Evolutionary conservation across 2,113 vertebrate genomes (phyloP).

Genomic region (Alligator sinensis): DNA sequence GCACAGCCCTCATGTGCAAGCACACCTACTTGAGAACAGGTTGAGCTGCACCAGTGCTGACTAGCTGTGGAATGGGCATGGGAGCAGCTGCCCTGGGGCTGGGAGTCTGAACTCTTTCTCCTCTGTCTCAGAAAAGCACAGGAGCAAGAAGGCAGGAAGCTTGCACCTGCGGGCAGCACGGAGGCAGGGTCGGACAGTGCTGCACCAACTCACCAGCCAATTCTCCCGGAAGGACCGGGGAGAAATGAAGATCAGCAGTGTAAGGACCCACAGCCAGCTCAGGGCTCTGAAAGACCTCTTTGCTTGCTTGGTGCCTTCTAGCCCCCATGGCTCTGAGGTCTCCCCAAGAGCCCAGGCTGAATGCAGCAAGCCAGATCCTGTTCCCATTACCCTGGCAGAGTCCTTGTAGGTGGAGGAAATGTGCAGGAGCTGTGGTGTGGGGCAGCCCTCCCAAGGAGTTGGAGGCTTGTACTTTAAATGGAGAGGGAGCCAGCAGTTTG

Average conservation of each 20-base stretch:
- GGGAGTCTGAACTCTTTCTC: background rate
- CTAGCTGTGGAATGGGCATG: no score
- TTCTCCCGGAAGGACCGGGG: slow-evolving; percentile 81
- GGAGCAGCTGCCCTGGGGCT: background rate
- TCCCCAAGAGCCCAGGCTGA: background rate
- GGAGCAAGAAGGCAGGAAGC: slow-evolving; percentile 76
- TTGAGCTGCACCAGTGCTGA: no score
- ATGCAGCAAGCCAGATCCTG: background rate
- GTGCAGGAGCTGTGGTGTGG: background rate
- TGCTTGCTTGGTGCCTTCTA: rapidly evolving
- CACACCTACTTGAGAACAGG: no score
- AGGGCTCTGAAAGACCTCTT: background rate
- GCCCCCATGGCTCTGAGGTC: background rate
- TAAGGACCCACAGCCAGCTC: slow-evolving; percentile 73
- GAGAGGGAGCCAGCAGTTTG: no score
- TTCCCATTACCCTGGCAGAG: background rate
- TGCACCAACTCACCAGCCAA: slow-evolving; percentile 85
- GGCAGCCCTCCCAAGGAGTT: background rate
- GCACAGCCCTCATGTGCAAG: no score
- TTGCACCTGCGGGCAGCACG: slow-evolving; percentile 79
- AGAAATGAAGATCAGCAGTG: slow-evolving; percentile 84
- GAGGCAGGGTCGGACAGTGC: slow-evolving; percentile 80
- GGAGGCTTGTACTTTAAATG: no score
- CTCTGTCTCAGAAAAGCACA: slow-evolving; percentile 69
- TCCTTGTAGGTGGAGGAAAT: background rate